Conservation (phyloP, 2,888 invertebrate species). For the Calameuta pallipes region DNA sequence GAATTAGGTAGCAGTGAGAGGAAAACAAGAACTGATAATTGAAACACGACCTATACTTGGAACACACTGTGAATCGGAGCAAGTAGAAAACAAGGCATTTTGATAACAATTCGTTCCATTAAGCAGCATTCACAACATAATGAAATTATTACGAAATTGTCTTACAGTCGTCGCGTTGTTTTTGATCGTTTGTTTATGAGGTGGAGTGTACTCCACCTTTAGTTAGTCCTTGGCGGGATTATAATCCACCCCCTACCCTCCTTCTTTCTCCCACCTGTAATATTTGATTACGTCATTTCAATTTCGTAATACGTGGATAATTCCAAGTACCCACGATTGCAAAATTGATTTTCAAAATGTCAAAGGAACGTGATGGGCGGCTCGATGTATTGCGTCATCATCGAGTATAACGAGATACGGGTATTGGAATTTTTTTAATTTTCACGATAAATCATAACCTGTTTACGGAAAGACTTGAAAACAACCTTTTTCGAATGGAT, state of each 20-base stretch:
- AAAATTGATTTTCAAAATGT: neutral
- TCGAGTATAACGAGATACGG: neutral
- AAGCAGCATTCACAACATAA: neutral
- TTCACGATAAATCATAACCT: neutral
- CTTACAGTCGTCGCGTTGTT: neutral
- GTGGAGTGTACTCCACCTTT: too few species aligned
- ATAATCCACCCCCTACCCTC: too few species aligned
- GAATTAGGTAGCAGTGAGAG: neutral
- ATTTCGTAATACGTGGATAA: neutral
- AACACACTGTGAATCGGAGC: neutral
- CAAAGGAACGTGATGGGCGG: neutral
- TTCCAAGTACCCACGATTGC: too few species aligned
- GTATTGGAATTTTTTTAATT: neutral
- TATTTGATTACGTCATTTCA: neutral
- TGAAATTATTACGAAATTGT: neutral
- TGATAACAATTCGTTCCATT: neutral
- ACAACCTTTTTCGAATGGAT: neutral
- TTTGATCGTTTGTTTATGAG: neutral
- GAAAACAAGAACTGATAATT: neutral
- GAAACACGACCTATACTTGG: neutral
- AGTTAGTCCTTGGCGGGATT: too few species aligned
- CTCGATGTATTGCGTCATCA: neutral
- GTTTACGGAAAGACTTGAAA: neutral
- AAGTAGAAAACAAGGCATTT: neutral
- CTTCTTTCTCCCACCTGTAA: neutral